Evolutionary conservation across 2,113 vertebrate species (phyloP), one percentile per base, ranked within the genome.

Genomic region (Montifringilla adamsi): DNA sequence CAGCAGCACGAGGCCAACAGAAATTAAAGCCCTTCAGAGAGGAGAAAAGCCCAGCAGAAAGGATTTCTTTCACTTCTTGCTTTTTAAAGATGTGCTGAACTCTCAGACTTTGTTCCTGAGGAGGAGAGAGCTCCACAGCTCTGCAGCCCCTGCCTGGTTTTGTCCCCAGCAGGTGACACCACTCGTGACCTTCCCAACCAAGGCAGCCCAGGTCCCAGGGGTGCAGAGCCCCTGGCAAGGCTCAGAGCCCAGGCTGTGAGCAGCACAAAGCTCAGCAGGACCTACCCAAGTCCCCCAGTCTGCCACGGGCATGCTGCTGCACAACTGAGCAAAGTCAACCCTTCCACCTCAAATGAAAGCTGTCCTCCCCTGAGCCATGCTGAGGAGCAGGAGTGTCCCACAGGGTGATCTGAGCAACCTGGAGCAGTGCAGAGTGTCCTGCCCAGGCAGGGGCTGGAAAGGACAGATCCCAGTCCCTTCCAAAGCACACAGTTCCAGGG

Each of bases 211-310:
- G 69, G 50, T 43, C 10, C 3, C 56, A 31, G 62, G 24, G 8
- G 15, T 78, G 33, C 13, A 31, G 46, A 33, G 12, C 17, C 37
- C 13, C 11, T 2, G 10, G 15, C 19, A 6, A 13, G 46, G 41
- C 8, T 35, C 55, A 39, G 76, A 58, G 59, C 0, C 7, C 46
- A 27, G 37, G 11, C 8, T 66, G 1, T 10, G 55, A n/a, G 4
- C 3, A 66, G 79, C 62, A 43, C 24, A 35, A 2, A 41, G 76
- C 78, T 41, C 37, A 33, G 59, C 35, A 93, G 53, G 58, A 68
- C 28, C 59, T 31, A n/a, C 68, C 28, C 41, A 31, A 1, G 6
- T 56, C 19, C 44, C 44, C 64, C 17, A 17, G 2, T 3, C 33
- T 67, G 14, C 30, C 33, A 22, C 0, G 12, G 31, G 31, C 31